Base-by-base conservation (phyloP, 1,140 invertebrate species). In the Sarcophaga bullata region DNA sequence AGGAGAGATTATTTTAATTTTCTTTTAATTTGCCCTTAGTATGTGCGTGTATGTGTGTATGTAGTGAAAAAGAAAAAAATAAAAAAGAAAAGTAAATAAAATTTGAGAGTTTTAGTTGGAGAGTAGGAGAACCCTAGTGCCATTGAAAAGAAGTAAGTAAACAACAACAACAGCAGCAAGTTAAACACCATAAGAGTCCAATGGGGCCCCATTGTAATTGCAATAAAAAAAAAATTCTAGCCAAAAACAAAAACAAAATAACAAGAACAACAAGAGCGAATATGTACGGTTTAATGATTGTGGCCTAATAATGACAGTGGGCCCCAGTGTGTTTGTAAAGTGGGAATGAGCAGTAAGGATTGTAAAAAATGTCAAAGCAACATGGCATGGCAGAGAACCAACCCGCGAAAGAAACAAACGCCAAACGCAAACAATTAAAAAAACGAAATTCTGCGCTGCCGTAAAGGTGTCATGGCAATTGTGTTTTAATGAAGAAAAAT, bases 331-430 rank as follows among this genome's bases (percentile, higher is more conserved):
- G 15, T 49, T 48, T 48, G 46, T 48, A n/a, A 8, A 49, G 37
- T 73, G n/a, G 37, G 10, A 46, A 8, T 7, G 25, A 37, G 1
- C n/a, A 48, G 73, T 78, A 25, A 78, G 46, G 73, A 48, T 76
- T 76, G n/a, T 78, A 19, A 50, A 78, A n/a, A 78, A 52, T 78
- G 75, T 48, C 75, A 78, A 78, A 78, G 48, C 52, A 78, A 78
- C 49, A 78, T n/a, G n/a, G n/a, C n/a, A n/a, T n/a, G n/a, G n/a
- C n/a, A n/a, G n/a, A n/a, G n/a, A n/a, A n/a, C n/a, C n/a, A 37
- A 37, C 25, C 25, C 25, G 25, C 4, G 4, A 37, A 37, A 2
- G 25, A 37, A n/a, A 37, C 25, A 37, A 37, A 37, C n/a, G n/a
- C 25, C 25, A 37, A 37, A 37, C 4, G n/a, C 4, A 37, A 37